Percentiles rank a stretch among this genome's conserved stretches.
phyloP scores from a whole-genome alignment of 2,888 invertebrate genomes.

The Ernsta delagoae region DNA sequence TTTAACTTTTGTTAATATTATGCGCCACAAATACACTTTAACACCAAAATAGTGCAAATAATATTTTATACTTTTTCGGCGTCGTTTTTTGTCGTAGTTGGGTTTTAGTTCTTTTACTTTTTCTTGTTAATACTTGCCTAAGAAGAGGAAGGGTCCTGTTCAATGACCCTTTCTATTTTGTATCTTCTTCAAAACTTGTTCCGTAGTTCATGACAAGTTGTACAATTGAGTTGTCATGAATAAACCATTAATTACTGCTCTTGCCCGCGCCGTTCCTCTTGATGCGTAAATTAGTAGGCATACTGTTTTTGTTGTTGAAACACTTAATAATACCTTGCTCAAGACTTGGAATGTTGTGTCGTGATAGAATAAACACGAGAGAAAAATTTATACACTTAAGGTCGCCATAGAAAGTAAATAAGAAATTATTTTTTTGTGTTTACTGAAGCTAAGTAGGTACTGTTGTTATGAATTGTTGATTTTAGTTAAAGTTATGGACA shows the following conservation, averaged over 20 bases:
- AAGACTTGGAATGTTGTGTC: constrained; percentile 16
- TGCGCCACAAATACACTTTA: too few species aligned
- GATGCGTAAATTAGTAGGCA: constrained; percentile 38
- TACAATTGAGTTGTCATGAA: constrained; percentile 39
- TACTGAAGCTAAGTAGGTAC: neutral
- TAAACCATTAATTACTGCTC: constrained; percentile 40
- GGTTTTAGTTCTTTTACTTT: too few species aligned
- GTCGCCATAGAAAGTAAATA: neutral
- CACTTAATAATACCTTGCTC: constrained; percentile 33
- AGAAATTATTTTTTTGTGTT: neutral
- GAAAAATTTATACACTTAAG: constrained; percentile 13
- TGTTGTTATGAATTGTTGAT: neutral
- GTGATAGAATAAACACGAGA: constrained; percentile 15
- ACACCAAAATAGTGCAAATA: too few species aligned
- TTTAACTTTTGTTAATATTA: too few species aligned
- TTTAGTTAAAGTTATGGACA: too few species aligned
- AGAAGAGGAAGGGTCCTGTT: too few species aligned
- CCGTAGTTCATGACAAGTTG: constrained; percentile 34
- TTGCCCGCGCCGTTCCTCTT: constrained; percentile 34
- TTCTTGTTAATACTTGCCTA: too few species aligned
- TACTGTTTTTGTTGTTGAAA: constrained; percentile 36
- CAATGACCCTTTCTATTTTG: constrained; percentile 33
- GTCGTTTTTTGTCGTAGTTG: too few species aligned
- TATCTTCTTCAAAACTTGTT: constrained; percentile 37
- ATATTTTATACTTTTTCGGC: too few species aligned